phyloP scores from a whole-genome alignment of 2,797 vertebrate species.

The Phyllotis vaccarum region DNA sequence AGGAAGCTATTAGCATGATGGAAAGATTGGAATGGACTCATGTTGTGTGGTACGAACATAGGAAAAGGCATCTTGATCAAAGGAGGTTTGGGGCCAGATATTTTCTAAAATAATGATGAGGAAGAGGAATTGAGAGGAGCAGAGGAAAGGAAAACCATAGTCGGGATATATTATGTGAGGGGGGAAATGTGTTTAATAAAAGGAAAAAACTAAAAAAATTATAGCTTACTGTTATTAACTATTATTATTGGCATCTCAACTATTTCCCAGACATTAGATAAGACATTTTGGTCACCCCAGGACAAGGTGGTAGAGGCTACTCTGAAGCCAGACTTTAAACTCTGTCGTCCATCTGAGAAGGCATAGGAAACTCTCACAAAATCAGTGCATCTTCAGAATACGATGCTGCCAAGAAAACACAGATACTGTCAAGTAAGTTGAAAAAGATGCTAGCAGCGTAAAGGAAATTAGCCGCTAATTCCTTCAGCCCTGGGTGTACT shows the following conservation, averaged over 20 bases:
- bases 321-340: not conserved
- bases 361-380: not conserved
- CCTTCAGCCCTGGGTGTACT: not conserved
- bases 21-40: conserved; percentile 77
- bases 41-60: conserved; percentile 70
- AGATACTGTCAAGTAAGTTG: not conserved
- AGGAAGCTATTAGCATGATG: conserved; percentile 84
- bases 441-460: not conserved
- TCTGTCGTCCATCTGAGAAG: not conserved
- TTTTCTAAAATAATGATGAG: not conserved
- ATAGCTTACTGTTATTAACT: not conserved
- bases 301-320: not conserved
- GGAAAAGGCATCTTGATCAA: conserved; percentile 69
- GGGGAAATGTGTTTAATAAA: not conserved
- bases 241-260: not conserved
- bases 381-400: not conserved
- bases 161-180: not conserved
- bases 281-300: not conserved
- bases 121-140: not conserved
- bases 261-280: conserved; percentile 16
- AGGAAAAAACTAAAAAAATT: not conserved
- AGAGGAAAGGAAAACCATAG: not conserved
- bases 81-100: not conserved
- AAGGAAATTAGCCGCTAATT: conserved; percentile 30
- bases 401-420: not conserved